Percentiles rank a stretch among this genome's conserved stretches.
These are phyloP conservation scores for Leucoraja erinaceus DNA, from an alignment of 2,113 vertebrate species.

Conservation along the genomic window DNA sequence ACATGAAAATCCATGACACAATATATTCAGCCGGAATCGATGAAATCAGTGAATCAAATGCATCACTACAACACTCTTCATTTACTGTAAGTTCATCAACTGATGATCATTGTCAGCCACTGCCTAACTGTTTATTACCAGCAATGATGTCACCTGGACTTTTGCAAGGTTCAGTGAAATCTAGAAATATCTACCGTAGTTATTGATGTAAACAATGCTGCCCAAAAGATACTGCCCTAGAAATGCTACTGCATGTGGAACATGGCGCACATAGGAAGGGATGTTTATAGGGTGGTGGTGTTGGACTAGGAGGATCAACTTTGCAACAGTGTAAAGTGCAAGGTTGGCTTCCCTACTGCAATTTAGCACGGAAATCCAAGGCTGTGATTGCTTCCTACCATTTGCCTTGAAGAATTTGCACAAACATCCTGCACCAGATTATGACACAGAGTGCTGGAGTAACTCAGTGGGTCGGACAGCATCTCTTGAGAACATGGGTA, in stretches of 20 bases:
- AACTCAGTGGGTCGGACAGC: no score
- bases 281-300: no score
- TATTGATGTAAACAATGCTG: not conserved
- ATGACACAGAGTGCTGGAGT: no score
- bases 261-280: not conserved
- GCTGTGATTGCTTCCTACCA: no score
- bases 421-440: no score
- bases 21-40: slow-evolving; percentile 40
- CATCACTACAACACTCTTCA: slow-evolving; percentile 42
- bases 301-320: no score
- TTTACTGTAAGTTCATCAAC: slow-evolving; percentile 50
- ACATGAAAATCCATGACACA: slow-evolving; percentile 49
- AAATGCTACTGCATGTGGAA: not conserved
- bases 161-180: not conserved
- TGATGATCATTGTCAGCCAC: slow-evolving; percentile 49
- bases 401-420: no score
- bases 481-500: no score
- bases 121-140: slow-evolving; percentile 49
- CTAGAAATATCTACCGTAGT: not conserved
- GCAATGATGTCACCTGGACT: not conserved
- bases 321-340: no score
- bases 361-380: no score
- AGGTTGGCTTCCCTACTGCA: no score
- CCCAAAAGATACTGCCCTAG: not conserved
- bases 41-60: slow-evolving; percentile 42